Evolutionary conservation across 2,113 vertebrate genomes (phyloP), one percentile per base, ranked within the genome.

Genomic region (Macroglossus sobrinus): DNA sequence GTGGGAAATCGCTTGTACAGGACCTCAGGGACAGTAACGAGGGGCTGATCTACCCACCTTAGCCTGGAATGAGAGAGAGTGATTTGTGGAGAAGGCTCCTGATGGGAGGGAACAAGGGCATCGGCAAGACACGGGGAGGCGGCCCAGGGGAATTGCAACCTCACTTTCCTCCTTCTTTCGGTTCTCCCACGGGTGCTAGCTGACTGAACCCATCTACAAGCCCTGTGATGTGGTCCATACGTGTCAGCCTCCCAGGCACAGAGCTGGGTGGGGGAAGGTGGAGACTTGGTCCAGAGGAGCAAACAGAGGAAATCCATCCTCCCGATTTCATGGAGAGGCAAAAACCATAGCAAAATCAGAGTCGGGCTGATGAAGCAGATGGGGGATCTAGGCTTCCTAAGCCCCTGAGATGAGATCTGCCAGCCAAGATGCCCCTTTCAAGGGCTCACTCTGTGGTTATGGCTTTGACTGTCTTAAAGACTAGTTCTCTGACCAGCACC

Each of bases 211-310:
- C 53, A 72, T 15, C 45, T 40, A 10, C n/a, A 91, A 66, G 6
- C 59, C 55, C 33, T 43, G 4, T 0, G 16, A 76, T 47, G 43
- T 2, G 8, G 3, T 40, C 64, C n/a, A 10, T 3, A 28, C 0
- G 30, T 35, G 24, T n/a, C 59, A 63, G 35, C 28, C 33, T 50
- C 7, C 24, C 21, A 15, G 3, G 14, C 85, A 47, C 55, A 78
- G 12, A 45, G 61, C 40, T 24, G 2, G 53, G 21, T 53, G 11
- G 50, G 21, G 2, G 22, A 61, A 24, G 57, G 16, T 50, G 10
- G 61, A 33, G 4, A 66, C 22, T 0, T 18, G 13, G 59, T 8
- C 26, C 30, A 53, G 24, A 75, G 74, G 24, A 40, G 11, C 53
- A 53, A 35, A 66, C 15, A 22, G 10, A 86, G 86, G 38, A 76